Conservation (phyloP, 2,797 vertebrate genomes). For the Rhinogobio ventralis region DNA sequence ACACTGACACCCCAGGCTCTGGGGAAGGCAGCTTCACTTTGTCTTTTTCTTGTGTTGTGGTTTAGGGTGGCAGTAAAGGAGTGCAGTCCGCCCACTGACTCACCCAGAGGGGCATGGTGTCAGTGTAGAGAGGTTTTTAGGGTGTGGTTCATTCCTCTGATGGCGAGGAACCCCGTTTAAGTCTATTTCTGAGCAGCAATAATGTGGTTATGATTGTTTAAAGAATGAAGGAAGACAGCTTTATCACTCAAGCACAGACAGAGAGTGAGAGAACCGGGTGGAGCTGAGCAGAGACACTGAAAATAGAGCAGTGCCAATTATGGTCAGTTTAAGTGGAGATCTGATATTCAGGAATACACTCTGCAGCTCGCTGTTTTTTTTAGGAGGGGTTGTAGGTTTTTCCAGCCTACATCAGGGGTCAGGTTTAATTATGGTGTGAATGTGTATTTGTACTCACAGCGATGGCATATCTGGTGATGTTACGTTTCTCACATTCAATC, state of each 20-base stretch:
- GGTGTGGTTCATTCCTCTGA: conserved; percentile 34
- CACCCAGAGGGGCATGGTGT: conserved; percentile 30
- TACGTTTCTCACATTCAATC: conserved; percentile 83
- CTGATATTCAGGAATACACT: conserved; percentile 36
- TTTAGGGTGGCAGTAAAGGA: conserved; percentile 61
- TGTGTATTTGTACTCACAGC: conserved; percentile 80
- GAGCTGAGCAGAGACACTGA: conserved; percentile 38
- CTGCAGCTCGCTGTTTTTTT: conserved; percentile 20
- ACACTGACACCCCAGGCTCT: conserved; percentile 47
- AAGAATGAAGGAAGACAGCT: conserved; percentile 47
- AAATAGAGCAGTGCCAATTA: conserved; percentile 53
- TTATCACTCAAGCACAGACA: conserved; percentile 37
- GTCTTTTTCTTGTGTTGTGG: conserved; percentile 59
- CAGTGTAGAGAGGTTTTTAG: conserved; percentile 36
- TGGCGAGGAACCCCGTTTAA: conserved; percentile 42
- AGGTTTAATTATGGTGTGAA: conserved; percentile 16
- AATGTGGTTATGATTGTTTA: conserved; percentile 57
- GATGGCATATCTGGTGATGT: conserved; percentile 93
- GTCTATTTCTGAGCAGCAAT: conserved; percentile 47
- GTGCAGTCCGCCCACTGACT: conserved; percentile 53
- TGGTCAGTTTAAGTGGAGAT: conserved; percentile 51
- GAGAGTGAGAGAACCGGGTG: conserved; percentile 48
- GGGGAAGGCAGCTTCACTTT: neutral
- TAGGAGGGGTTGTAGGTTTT: conserved; percentile 30
- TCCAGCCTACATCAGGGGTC: conserved; percentile 1